Conservation (phyloP, 2,797 vertebrate genomes). For the Orestias chungarensis region DNA sequence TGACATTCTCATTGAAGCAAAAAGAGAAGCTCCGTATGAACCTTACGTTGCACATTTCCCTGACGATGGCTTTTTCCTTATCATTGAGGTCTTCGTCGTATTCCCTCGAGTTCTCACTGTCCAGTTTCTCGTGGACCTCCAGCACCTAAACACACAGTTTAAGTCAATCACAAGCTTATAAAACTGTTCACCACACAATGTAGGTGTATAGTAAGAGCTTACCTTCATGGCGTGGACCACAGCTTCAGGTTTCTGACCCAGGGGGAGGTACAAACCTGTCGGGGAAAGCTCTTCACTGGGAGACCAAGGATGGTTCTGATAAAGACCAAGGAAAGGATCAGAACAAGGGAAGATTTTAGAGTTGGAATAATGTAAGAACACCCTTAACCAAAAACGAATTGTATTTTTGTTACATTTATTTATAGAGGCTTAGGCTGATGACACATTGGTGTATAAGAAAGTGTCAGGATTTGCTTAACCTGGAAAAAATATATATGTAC, state of each 20-base stretch:
- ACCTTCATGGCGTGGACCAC: conserved; percentile 91
- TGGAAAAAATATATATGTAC: background rate
- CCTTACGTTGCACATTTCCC: conserved; percentile 95
- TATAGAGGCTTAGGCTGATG: background rate
- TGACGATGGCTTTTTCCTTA: conserved; percentile 94
- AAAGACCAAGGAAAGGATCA: background rate
- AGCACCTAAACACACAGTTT: conserved; percentile 13
- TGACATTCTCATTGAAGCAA: background rate
- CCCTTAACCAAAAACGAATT: background rate
- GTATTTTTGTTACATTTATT: no score
- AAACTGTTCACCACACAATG: background rate
- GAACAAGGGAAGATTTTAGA: background rate
- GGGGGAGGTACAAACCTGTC: conserved; percentile 63
- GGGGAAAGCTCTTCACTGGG: background rate
- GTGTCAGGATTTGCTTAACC: background rate
- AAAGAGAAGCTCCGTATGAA: background rate
- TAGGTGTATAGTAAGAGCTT: background rate
- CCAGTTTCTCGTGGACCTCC: conserved; percentile 46
- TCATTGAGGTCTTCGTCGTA: conserved; percentile 91
- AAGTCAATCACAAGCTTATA: background rate
- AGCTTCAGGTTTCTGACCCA: conserved; percentile 89
- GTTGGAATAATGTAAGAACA: no score
- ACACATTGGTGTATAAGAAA: background rate
- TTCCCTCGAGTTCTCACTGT: conserved; percentile 75
- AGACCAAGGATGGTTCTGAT: background rate